A percentile compares a stretch with the other conserved stretches of the same genome.
phyloP scores from a whole-genome alignment of 2,888 invertebrate genomes.

The Tenodera sinensis region DNA sequence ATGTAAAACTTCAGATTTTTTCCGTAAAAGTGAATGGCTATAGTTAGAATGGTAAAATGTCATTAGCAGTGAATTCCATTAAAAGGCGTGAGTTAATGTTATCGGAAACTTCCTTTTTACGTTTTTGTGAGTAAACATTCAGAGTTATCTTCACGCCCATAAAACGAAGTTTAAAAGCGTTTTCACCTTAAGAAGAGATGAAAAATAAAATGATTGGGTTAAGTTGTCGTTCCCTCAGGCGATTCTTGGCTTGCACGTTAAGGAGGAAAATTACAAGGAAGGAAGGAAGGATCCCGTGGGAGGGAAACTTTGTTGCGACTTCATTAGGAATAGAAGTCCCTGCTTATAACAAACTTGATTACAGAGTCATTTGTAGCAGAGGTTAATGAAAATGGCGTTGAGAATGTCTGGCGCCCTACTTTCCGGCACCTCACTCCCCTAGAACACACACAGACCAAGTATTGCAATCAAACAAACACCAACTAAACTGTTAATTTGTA shows the following conservation, averaged over 20 bases:
- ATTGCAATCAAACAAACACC: too few species aligned
- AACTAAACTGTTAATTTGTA: too few species aligned
- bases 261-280: not conserved
- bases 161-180: not conserved
- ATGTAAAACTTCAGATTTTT: too few species aligned
- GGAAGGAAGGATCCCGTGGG: not conserved
- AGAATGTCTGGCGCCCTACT: not conserved
- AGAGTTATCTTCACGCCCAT: not conserved
- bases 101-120: too few species aligned
- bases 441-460: too few species aligned
- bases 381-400: not conserved
- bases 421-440: not conserved
- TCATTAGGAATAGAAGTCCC: not conserved
- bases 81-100: too few species aligned
- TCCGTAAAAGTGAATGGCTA: too few species aligned
- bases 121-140: too few species aligned
- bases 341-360: not conserved
- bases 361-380: not conserved
- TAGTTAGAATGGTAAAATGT: too few species aligned
- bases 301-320: not conserved
- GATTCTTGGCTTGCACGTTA: not conserved
- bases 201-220: not conserved
- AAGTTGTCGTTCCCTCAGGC: not conserved
- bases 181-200: not conserved
- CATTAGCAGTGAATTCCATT: too few species aligned